Evolutionary conservation across 2,888 invertebrate genomes (phyloP).

Genomic region (Synergus gifuensis): DNA sequence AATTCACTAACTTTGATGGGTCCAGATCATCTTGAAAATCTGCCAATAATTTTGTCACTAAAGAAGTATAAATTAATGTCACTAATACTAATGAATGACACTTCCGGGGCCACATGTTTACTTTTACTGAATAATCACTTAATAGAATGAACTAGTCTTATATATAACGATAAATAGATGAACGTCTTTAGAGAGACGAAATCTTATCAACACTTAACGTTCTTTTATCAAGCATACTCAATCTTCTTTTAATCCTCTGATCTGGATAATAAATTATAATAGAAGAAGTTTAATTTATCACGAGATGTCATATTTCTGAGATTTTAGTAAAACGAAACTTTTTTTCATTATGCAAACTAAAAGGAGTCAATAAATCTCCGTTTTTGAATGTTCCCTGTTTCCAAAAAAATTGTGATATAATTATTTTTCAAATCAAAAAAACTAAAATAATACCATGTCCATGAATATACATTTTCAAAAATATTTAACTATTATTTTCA

Average conservation of each 20-base stretch:
- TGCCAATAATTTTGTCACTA: background rate
- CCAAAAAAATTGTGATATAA: too few species aligned
- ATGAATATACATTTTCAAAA: too few species aligned
- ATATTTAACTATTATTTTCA: too few species aligned
- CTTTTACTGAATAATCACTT: background rate
- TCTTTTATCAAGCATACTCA: background rate
- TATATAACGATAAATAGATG: background rate
- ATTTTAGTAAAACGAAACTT: too few species aligned
- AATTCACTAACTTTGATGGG: background rate
- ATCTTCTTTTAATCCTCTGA: background rate
- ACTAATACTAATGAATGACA: background rate
- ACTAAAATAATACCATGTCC: too few species aligned
- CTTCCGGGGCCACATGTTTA: background rate
- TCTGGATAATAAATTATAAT: too few species aligned
- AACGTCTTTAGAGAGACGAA: background rate
- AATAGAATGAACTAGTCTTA: background rate
- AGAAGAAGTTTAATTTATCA: too few species aligned
- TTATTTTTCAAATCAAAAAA: too few species aligned
- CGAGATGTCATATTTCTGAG: too few species aligned
- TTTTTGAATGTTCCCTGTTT: too few species aligned
- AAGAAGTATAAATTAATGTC: background rate
- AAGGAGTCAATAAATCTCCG: too few species aligned
- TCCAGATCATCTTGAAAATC: constrained; percentile 1
- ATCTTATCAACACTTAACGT: background rate
- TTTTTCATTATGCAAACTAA: too few species aligned